phyloP scores from a whole-genome alignment of 2,888 invertebrate species.

The Ceriagrion tenellum region DNA sequence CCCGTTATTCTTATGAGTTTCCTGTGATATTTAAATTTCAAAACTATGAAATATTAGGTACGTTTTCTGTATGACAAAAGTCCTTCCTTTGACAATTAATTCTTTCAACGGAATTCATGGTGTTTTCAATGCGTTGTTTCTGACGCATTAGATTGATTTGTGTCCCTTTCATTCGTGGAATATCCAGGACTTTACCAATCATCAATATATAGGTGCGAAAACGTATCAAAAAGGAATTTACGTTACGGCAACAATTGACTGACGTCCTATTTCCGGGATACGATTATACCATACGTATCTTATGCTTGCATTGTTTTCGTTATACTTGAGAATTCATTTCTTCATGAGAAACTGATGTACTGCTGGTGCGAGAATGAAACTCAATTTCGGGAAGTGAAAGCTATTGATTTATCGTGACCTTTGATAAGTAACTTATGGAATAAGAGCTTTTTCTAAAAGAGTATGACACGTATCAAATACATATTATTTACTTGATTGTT shows the following conservation, averaged over 20 bases:
- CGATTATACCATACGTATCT: not conserved
- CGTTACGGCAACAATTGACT: not conserved
- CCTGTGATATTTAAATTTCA: not conserved
- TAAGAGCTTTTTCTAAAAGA: too few species aligned
- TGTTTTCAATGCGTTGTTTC: not conserved
- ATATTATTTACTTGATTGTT: too few species aligned
- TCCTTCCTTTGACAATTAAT: not conserved
- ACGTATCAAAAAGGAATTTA: slow-evolving; percentile 6
- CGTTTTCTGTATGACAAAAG: not conserved
- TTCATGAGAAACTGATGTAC: not conserved
- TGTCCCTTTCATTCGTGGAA: not conserved
- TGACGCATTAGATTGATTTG: not conserved
- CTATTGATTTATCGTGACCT: not conserved
- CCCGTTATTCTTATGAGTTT: not conserved
- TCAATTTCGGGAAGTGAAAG: not conserved
- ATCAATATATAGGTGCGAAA: slow-evolving; percentile 20
- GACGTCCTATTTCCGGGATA: slow-evolving; percentile 27
- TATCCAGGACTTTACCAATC: not conserved
- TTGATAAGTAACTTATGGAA: not conserved
- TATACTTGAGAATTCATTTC: not conserved
- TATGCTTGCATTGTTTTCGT: not conserved
- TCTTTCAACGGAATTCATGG: not conserved
- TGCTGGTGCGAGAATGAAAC: not conserved
- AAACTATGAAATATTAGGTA: not conserved
- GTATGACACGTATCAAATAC: too few species aligned